Base-by-base conservation (phyloP, 1,140 invertebrate genomes). In the Luehdorfia chinensis region DNA sequence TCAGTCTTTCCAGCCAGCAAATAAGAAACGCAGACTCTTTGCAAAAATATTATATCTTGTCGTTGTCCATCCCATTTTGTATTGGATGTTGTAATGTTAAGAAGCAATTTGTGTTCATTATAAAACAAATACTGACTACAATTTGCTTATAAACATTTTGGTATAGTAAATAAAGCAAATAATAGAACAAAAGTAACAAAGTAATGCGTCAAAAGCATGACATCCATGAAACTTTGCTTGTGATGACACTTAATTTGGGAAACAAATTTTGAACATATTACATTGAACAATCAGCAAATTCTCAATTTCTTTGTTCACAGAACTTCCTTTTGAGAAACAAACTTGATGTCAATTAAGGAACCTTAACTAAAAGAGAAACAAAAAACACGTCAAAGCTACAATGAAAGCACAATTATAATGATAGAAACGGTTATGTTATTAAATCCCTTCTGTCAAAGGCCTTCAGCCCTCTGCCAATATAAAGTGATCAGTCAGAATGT, bases 1-100 rank as follows among this genome's bases (percentile, higher is more conserved):
- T 87, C 75, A 84, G 83, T 78, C 87, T 87, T 79, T 72, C 67
- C 75, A 83, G 79, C 72, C 72, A 81, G 80, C 83, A 86, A 84
- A 83, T 84, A 83, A 84, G 76, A 84, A 86, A 86, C 56, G 75
- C 66, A 80, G 66, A 84, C 53, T 66, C 75, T 86, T 86, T 86
- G 83, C 80, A 84, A 84, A 81, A 80, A 83, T 59, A 84, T 79
- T 80, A 78, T 70, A 73, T 74, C 74, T 72, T 68, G 71, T 61
- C 61, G 48, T 48, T 55, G 12, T 63, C 58, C 69, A 61, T 64
- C 71, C 62, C 62, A 57, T 47, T 50, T 43, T 47, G n/a, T 49
- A 47, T 32, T 34, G 56, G 59, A 62, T 59, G 62, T 21, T 12
- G 52, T 31, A 33, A 34, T 55, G 49, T 43, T 6, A 52, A 39